These are phyloP conservation scores for Drosophila prosaltans DNA, from an alignment of 1,140 invertebrate genomes.

Conservation along the genomic window DNA sequence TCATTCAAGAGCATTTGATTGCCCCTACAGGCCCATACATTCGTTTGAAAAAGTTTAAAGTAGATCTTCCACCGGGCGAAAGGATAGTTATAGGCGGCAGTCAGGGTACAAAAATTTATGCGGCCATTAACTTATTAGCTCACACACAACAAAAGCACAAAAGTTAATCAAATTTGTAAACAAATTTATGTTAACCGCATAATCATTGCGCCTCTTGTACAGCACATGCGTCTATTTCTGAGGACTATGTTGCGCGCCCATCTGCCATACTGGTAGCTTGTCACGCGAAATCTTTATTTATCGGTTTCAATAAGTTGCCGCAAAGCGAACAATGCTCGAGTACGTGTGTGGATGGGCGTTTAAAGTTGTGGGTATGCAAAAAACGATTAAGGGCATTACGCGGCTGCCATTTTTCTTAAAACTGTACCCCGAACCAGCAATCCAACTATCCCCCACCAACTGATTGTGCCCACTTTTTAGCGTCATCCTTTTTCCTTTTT, in stretches of 20 bases:
- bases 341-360: constrained; percentile 45
- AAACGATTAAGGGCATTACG: constrained; percentile 80
- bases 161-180: constrained; percentile 62
- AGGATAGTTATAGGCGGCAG: constrained; percentile 33
- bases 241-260: constrained; percentile 47
- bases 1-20: constrained; percentile 69
- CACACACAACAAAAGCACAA: constrained; percentile 8
- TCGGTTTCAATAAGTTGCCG: constrained; percentile 80
- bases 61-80: neutral
- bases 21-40: constrained; percentile 45
- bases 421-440: neutral
- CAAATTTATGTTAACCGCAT: constrained; percentile 76
- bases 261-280: constrained; percentile 42
- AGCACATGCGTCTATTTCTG: constrained; percentile 1
- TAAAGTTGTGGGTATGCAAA: constrained; percentile 47
- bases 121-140: constrained; percentile 47
- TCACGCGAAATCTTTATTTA: constrained; percentile 79
- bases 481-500: constrained; percentile 22
- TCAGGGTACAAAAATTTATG: constrained; percentile 29
- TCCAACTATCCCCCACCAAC: neutral
- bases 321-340: constrained; percentile 41
- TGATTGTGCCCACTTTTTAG: constrained; percentile 28
- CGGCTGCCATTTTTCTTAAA: constrained; percentile 64
- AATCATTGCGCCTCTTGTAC: constrained; percentile 63
- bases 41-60: constrained; percentile 47